Conservation (phyloP, 2,113 vertebrate genomes). For the Motacilla alba region DNA sequence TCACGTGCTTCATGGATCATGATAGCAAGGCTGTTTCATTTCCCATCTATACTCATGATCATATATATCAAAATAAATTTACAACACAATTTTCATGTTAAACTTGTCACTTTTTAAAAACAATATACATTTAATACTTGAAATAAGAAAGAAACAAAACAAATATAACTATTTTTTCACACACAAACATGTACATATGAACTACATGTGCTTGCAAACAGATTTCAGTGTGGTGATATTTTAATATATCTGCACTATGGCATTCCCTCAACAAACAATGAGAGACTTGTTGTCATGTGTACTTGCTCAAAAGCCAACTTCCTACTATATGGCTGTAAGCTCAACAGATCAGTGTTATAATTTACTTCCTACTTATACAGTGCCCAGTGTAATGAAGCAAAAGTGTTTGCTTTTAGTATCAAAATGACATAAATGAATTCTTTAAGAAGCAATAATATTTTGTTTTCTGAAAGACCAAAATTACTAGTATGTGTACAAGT, state of each 20-base stretch:
- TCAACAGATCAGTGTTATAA: not conserved
- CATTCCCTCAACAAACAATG: constrained; percentile 11
- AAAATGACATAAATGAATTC: not conserved
- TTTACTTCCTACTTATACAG: not conserved
- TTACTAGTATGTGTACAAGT: not conserved
- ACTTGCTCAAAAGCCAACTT: not conserved
- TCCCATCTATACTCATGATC: constrained; percentile 19
- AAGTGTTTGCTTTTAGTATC: not conserved
- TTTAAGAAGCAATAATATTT: not conserved
- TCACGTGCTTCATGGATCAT: constrained; percentile 44
- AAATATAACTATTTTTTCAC: constrained; percentile 17
- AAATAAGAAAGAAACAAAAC: constrained; percentile 54
- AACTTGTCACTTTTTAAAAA: constrained; percentile 58
- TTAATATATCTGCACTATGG: constrained; percentile 31
- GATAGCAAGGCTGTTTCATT: constrained; percentile 33
- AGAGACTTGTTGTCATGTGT: not conserved
- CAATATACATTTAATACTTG: constrained; percentile 68
- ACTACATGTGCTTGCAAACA: constrained; percentile 58
- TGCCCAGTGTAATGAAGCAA: not conserved
- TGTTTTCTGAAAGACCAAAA: not conserved
- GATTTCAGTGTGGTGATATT: constrained; percentile 33
- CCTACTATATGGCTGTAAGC: not conserved
- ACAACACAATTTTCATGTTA: constrained; percentile 51
- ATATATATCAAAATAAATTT: constrained; percentile 62
- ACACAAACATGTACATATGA: constrained; percentile 71